phyloP scores from a whole-genome alignment of 2,113 vertebrate species.

The Crocuta crocuta region DNA sequence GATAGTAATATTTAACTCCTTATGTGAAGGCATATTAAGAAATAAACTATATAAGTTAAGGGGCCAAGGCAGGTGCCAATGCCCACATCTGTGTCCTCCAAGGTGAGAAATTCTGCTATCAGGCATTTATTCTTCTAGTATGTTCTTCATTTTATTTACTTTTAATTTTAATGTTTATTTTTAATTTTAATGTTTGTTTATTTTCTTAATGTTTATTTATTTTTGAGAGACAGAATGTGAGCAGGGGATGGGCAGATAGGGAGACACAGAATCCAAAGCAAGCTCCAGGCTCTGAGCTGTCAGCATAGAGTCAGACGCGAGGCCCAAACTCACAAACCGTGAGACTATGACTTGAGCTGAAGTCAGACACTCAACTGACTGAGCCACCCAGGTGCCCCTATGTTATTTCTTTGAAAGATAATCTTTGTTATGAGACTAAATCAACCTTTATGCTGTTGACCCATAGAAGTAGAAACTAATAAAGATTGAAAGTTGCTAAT shows the following conservation, averaged over 20 bases:
- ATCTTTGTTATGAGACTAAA: not conserved
- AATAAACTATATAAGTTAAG: not conserved
- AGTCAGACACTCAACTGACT: too few species aligned
- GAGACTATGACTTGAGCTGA: too few species aligned
- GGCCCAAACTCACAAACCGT: too few species aligned
- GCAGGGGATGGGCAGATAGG: too few species aligned
- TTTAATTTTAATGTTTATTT: too few species aligned
- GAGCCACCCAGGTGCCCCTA: too few species aligned
- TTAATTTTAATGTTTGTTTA: too few species aligned
- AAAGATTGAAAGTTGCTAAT: not conserved
- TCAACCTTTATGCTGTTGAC: not conserved
- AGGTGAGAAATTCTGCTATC: not conserved
- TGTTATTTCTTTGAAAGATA: not conserved
- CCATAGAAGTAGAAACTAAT: not conserved
- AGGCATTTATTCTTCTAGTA: not conserved
- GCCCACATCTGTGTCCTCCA: not conserved
- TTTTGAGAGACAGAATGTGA: too few species aligned
- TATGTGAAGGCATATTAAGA: not conserved
- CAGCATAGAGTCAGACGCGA: too few species aligned
- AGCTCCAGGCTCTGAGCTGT: too few species aligned
- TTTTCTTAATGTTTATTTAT: too few species aligned
- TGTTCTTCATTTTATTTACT: not conserved
- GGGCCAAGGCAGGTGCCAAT: not conserved
- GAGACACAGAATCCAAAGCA: too few species aligned
- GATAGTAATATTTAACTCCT: not conserved